Evolutionary conservation across 2,797 vertebrate genomes (phyloP).

Genomic region (Miichthys miiuy): DNA sequence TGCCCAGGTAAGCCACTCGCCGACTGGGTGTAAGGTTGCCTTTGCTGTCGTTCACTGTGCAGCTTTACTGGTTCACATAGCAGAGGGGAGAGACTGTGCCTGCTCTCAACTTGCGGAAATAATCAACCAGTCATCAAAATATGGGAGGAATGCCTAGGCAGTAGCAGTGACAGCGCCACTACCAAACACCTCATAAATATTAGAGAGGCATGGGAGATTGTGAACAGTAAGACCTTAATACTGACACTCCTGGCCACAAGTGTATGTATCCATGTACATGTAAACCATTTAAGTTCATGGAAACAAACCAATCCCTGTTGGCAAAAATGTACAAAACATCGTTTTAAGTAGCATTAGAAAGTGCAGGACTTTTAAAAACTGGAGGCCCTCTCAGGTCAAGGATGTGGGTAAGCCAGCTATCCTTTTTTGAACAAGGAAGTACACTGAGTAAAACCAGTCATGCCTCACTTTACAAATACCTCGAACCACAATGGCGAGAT

Average conservation of each 20-base stretch:
- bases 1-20: neutral
- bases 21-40: constrained; percentile 9
- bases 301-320: neutral
- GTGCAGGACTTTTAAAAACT: neutral
- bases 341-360: neutral
- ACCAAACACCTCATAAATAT: constrained; percentile 18
- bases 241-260: neutral
- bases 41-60: constrained; percentile 13
- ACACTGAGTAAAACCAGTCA: neutral
- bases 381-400: neutral
- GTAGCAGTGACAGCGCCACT: neutral
- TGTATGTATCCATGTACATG: neutral
- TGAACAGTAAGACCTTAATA: neutral
- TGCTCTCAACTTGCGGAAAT: neutral
- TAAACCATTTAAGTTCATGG: neutral
- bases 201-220: neutral
- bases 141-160: neutral
- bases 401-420: neutral
- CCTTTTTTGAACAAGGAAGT: neutral
- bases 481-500: neutral
- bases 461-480: neutral
- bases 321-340: neutral
- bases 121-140: constrained; percentile 15
- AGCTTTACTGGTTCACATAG: neutral
- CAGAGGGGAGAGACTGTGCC: neutral